Evolutionary conservation across 1,140 invertebrate genomes (phyloP).

Genomic region (Hyles euphorbiae): DNA sequence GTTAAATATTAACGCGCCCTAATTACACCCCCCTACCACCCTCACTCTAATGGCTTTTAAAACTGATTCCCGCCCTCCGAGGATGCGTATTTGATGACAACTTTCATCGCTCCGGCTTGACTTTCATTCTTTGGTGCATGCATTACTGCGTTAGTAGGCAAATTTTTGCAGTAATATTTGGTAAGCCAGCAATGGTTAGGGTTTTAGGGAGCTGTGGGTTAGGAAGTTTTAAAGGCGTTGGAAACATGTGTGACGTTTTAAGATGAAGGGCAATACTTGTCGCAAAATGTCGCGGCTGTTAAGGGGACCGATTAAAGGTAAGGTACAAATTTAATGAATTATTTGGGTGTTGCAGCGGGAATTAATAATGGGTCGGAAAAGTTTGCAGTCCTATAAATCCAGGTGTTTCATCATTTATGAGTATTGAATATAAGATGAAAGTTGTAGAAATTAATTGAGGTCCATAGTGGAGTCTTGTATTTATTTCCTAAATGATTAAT

Average conservation of each 20-base stretch:
- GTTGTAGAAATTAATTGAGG: no score
- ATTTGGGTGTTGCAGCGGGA: no score
- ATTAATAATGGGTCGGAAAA: no score
- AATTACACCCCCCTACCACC: slow-evolving; percentile 60
- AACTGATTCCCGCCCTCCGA: slow-evolving; percentile 70
- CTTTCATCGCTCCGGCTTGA: slow-evolving; percentile 41
- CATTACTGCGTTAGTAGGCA: not conserved
- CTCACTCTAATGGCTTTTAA: slow-evolving; percentile 71
- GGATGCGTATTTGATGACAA: slow-evolving; percentile 74
- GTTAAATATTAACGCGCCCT: slow-evolving; percentile 74
- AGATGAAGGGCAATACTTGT: slow-evolving; percentile 1
- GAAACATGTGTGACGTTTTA: slow-evolving; percentile 1
- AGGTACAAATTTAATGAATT: no score
- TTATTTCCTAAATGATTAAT: no score
- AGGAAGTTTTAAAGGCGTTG: no score
- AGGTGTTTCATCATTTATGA: no score
- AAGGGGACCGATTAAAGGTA: no score
- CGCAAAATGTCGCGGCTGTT: not conserved
- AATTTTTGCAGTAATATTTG: not conserved
- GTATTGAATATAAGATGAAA: no score
- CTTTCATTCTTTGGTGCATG: not conserved
- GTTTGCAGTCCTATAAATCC: no score
- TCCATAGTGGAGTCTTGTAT: no score
- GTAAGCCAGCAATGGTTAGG: not conserved
- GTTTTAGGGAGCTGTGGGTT: not conserved